These are phyloP conservation scores for Glossosoma conforme DNA, from an alignment of 1,140 invertebrate species.

Conservation along the genomic window DNA sequence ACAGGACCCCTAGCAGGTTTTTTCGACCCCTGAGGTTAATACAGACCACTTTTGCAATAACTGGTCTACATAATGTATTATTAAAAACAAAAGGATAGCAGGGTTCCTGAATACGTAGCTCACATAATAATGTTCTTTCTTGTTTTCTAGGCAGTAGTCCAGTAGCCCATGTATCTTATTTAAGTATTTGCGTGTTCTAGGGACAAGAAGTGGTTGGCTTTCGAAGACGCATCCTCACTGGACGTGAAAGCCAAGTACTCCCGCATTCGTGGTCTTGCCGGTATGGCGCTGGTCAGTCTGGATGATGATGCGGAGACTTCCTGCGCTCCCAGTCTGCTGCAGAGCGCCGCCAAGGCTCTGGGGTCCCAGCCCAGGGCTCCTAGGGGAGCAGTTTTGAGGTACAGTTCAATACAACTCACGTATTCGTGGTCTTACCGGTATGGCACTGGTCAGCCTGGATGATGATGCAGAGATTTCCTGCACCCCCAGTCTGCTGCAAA, in stretches of 20 bases:
- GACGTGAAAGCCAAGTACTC: slow-evolving; percentile 68
- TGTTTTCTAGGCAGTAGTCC: too few relatives aligned
- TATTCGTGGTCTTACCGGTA: slow-evolving; percentile 51
- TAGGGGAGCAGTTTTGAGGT: slow-evolving; percentile 51
- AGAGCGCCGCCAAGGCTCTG: slow-evolving; percentile 46
- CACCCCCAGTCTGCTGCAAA: slow-evolving; percentile 42
- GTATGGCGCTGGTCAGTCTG: slow-evolving; percentile 48
- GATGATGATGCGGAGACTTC: slow-evolving; percentile 43
- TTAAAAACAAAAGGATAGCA: too few relatives aligned
- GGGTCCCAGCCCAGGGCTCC: slow-evolving; percentile 52
- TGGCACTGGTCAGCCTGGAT: slow-evolving; percentile 48
- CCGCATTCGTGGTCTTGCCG: slow-evolving; percentile 50
- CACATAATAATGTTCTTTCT: too few relatives aligned
- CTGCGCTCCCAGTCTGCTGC: slow-evolving; percentile 45
- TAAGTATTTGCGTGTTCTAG: slow-evolving; percentile 36
- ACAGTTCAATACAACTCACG: too few relatives aligned
- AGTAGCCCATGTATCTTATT: too few relatives aligned
- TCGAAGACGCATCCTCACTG: slow-evolving; percentile 67
- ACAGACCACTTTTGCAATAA: too few relatives aligned
- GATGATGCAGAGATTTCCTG: slow-evolving; percentile 43
- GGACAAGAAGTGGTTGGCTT: slow-evolving; percentile 69
- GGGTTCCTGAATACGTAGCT: too few relatives aligned
- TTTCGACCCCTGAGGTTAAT: too few relatives aligned
- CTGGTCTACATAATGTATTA: too few relatives aligned
- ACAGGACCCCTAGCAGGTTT: too few relatives aligned